Conservation (phyloP, 2,888 invertebrate genomes). For the Ormyrus nitidulus region DNA sequence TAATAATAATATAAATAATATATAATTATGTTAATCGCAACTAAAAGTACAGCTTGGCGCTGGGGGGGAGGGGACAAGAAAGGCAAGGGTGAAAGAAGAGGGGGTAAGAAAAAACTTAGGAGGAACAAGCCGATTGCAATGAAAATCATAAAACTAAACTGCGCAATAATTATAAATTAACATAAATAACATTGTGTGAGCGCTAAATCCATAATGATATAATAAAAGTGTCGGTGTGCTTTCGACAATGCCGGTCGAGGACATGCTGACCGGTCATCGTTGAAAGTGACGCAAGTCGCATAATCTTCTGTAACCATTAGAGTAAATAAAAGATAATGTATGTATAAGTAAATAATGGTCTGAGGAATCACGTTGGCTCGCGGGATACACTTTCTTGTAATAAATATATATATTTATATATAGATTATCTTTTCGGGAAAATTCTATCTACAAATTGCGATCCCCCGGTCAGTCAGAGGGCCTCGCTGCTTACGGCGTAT, state of each 20-base stretch:
- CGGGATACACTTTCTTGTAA: slow-evolving; percentile 40
- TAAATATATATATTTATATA: slow-evolving; percentile 51
- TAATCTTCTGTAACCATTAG: slow-evolving; percentile 12
- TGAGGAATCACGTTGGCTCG: slow-evolving; percentile 40
- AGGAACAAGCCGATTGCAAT: slow-evolving; percentile 52
- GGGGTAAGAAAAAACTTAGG: slow-evolving; percentile 25
- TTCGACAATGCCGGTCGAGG: slow-evolving; percentile 21
- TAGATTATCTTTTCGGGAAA: slow-evolving; percentile 45
- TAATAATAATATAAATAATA: slow-evolving; percentile 59
- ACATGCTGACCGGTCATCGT: slow-evolving; percentile 8
- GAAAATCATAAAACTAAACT: slow-evolving; percentile 50
- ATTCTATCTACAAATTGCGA: slow-evolving; percentile 54
- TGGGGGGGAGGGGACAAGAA: slow-evolving; percentile 42
- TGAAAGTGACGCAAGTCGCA: slow-evolving; percentile 24
- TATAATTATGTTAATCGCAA: slow-evolving; percentile 62
- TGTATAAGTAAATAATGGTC: slow-evolving; percentile 29
- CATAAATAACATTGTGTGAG: slow-evolving; percentile 33
- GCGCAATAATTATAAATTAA: slow-evolving; percentile 44
- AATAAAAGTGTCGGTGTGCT: slow-evolving; percentile 38
- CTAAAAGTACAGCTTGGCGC: slow-evolving; percentile 60
- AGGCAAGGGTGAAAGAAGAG: slow-evolving; percentile 36
- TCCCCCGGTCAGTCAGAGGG: slow-evolving; percentile 44
- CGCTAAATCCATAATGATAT: slow-evolving; percentile 40
- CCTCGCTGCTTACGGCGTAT: slow-evolving; percentile 24
- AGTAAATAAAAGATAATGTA: slow-evolving; percentile 34